Evolutionary conservation across 2,797 vertebrate genomes (phyloP).

Genomic region (Discoglossus pictus): DNA sequence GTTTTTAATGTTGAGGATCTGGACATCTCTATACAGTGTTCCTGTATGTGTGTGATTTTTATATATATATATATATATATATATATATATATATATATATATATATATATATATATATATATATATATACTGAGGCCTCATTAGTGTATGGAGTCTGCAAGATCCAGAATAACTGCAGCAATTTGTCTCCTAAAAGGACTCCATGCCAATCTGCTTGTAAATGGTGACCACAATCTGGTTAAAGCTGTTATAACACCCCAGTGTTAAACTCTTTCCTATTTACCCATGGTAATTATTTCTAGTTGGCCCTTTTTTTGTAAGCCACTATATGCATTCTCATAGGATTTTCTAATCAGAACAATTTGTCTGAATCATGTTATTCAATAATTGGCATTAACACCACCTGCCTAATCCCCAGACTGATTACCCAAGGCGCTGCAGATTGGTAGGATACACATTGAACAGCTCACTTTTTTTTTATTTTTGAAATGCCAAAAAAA

Average conservation of each 20-base stretch:
- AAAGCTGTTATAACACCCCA: slow-evolving; percentile 29
- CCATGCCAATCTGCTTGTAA: slow-evolving; percentile 52
- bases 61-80: too few species aligned
- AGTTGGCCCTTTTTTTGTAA: neutral
- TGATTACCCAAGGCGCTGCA: too few species aligned
- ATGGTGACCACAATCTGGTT: slow-evolving; percentile 54
- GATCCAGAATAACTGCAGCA: slow-evolving; percentile 40
- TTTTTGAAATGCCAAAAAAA: too few species aligned
- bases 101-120: slow-evolving; percentile 14
- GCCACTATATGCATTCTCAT: neutral
- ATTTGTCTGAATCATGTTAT: neutral
- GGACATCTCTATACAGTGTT: too few species aligned
- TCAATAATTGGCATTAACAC: too few species aligned
- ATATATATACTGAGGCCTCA: slow-evolving; percentile 22
- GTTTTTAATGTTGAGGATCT: too few species aligned
- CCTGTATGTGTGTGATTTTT: too few species aligned
- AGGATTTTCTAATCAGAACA: slow-evolving; percentile 5
- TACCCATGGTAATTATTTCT: slow-evolving; percentile 30
- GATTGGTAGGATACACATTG: too few species aligned
- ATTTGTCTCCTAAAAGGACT: slow-evolving; percentile 49
- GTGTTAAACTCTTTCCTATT: slow-evolving; percentile 30
- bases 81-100: too few species aligned
- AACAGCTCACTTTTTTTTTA: too few species aligned
- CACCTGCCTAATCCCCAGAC: too few species aligned
- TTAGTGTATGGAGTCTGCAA: slow-evolving; percentile 31